Percentiles rank a stretch among this genome's conserved stretches.
Conservation (phyloP, 2,888 invertebrate genomes). For the Diaphora mendica region DNA sequence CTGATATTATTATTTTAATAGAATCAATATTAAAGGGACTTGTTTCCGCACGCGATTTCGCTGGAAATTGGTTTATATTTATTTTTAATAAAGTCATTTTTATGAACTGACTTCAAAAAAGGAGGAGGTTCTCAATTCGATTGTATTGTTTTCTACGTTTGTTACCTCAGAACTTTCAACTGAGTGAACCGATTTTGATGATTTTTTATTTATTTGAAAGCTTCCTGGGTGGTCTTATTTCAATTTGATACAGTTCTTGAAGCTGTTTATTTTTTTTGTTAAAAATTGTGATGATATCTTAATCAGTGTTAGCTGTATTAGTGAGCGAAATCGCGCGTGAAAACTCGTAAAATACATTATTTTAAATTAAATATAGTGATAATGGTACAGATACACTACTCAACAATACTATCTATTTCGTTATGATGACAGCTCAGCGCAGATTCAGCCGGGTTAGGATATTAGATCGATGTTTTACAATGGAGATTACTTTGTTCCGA, state of each 20-base stretch:
- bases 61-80: neutral
- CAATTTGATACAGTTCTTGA: no score
- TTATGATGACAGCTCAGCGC: conserved; percentile 7
- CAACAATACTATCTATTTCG: neutral
- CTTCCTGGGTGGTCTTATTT: no score
- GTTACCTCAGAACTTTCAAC: no score
- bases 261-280: no score
- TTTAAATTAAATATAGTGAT: conserved; percentile 4
- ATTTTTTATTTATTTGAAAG: no score
- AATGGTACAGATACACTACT: conserved; percentile 9
- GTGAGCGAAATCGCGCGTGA: neutral
- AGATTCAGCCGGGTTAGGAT: conserved; percentile 1
- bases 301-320: no score
- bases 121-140: no score
- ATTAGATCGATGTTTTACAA: neutral
- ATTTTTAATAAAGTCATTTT: neutral
- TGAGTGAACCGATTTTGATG: no score
- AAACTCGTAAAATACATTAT: neutral
- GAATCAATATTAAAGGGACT: neutral
- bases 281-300: no score
- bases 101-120: no score
- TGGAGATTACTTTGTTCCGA: neutral
- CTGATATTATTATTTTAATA: neutral
- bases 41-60: neutral
- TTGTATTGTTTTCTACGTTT: no score